Evolutionary conservation across 2,797 vertebrate genomes (phyloP).

Genomic region (Coilia nasus): DNA sequence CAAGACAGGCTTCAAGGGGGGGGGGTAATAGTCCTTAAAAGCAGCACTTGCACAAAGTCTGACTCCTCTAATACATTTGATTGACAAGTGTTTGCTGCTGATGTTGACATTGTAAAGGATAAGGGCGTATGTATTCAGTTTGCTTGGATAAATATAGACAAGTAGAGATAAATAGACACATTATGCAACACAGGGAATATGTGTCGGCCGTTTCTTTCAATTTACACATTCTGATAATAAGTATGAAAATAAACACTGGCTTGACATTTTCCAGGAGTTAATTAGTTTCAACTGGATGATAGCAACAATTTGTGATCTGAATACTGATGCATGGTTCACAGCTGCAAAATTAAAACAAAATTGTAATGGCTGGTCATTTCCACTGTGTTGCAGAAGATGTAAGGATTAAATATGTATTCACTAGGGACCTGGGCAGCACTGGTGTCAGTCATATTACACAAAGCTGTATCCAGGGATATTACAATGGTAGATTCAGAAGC

Average conservation of each 20-base stretch:
- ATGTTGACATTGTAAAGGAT: background rate
- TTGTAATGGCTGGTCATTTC: slow-evolving; percentile 17
- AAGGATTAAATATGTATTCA: background rate
- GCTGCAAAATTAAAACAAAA: slow-evolving; percentile 13
- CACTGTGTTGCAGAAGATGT: background rate
- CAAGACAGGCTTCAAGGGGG: background rate
- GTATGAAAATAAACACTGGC: slow-evolving; percentile 23
- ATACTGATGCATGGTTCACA: slow-evolving; percentile 22
- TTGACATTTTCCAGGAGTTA: slow-evolving; percentile 20
- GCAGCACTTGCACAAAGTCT: background rate
- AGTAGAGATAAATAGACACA: background rate
- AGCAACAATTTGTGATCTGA: slow-evolving; percentile 14
- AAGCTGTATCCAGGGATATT: too few species aligned
- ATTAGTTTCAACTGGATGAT: slow-evolving; percentile 24
- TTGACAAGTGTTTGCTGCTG: slow-evolving; percentile 13
- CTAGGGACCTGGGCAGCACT: background rate
- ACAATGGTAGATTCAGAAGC: too few species aligned
- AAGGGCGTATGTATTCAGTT: background rate
- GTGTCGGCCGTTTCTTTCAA: background rate
- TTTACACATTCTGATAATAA: slow-evolving; percentile 18
- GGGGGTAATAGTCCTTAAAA: slow-evolving; percentile 29
- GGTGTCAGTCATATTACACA: too few species aligned
- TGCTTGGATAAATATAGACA: background rate
- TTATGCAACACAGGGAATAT: background rate
- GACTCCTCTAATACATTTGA: slow-evolving; percentile 7